A percentile compares a stretch with the other conserved stretches of the same genome.
phyloP scores from a whole-genome alignment of 2,888 invertebrate species.

The Seladonia tumulorum region DNA sequence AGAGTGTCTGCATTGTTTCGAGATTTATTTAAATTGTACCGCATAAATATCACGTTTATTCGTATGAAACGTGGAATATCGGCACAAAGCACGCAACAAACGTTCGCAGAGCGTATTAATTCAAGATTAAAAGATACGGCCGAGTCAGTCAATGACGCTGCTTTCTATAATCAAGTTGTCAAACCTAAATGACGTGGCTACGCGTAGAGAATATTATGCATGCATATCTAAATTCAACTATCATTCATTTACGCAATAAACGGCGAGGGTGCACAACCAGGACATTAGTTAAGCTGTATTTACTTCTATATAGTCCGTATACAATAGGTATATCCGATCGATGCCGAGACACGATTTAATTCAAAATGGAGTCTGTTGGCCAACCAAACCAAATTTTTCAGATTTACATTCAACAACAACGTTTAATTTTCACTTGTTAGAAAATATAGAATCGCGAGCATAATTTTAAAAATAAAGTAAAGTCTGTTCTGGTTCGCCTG shows the following conservation, averaged over 20 bases:
- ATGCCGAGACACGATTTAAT: neutral
- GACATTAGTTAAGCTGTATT: neutral
- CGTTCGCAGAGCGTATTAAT: neutral
- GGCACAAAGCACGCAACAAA: neutral
- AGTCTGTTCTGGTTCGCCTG: neutral
- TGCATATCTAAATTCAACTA: slow-evolving; percentile 3
- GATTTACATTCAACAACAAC: too few species aligned
- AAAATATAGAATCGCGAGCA: neutral
- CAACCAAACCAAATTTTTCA: too few species aligned
- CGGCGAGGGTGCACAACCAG: neutral
- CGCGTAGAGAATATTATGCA: neutral
- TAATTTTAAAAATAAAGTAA: neutral
- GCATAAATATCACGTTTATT: neutral
- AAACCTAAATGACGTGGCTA: neutral
- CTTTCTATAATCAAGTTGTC: slow-evolving; percentile 9
- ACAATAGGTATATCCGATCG: neutral
- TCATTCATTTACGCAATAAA: neutral
- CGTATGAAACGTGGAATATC: neutral
- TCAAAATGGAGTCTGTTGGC: neutral
- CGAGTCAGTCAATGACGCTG: neutral
- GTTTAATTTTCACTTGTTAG: too few species aligned
- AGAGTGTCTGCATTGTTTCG: neutral
- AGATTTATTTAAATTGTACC: neutral
- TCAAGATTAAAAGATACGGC: neutral
- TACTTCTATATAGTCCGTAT: neutral